These are phyloP conservation scores for Dicrostonyx torquatus DNA, from an alignment of 2,797 vertebrate genomes.

Conservation along the genomic window DNA sequence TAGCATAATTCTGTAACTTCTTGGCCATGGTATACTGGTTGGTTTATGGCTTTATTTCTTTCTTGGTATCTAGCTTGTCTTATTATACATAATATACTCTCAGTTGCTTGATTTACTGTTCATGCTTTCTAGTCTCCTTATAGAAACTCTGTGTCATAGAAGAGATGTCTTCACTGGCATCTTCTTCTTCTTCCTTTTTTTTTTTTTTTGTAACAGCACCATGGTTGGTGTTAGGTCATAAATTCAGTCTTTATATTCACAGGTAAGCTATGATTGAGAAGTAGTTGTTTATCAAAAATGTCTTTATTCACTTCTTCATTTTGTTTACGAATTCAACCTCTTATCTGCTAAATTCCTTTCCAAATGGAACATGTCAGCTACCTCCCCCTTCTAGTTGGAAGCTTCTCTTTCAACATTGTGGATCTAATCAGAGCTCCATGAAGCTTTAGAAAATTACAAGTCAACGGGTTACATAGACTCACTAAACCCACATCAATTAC, in stretches of 20 bases:
- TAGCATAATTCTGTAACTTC: not conserved
- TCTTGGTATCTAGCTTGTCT: not conserved
- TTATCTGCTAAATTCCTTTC: not conserved
- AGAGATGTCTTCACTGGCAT: not conserved
- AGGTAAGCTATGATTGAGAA: not conserved
- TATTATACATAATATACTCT: not conserved
- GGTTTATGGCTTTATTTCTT: slow-evolving; percentile 14
- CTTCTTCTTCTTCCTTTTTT: not conserved
- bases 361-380: not conserved
- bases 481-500: not conserved
- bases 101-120: not conserved
- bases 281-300: not conserved
- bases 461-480: not conserved
- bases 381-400: not conserved
- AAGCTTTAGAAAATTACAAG: slow-evolving; percentile 30
- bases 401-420: not conserved
- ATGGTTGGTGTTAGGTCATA: not conserved
- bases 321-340: not conserved
- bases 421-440: not conserved
- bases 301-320: not conserved
- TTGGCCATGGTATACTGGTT: not conserved
- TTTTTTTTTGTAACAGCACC: not conserved
- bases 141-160: not conserved
- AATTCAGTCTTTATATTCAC: not conserved
- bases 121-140: not conserved